Evolutionary conservation across 2,888 invertebrate genomes (phyloP), one percentile per base, ranked within the genome.

Genomic region (Adelognathus sp.): DNA sequence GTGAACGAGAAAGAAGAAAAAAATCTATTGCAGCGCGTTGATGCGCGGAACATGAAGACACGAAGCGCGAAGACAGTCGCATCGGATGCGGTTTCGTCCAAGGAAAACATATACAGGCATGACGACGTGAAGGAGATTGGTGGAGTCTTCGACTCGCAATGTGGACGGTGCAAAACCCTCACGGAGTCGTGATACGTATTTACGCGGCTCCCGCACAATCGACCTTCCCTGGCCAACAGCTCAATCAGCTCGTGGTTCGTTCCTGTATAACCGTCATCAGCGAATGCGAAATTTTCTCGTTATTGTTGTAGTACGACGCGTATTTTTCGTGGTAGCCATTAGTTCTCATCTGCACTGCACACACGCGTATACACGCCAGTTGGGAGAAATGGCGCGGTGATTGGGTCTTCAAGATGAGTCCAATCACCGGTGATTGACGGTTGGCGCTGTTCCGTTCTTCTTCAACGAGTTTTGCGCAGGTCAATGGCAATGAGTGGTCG

Each of bases 151-250:
- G 18, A 46, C 16, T 27, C 1, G 5, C 3, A 11, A 31, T 11
- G 7, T 1, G 3, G 11, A 7, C 14, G 27, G 18, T 14, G 11
- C n/a, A 1, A 24, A 6, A 27, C 21, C 46, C 44, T 64, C 16
- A 14, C 14, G 27, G 16, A 46, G n/a, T 64, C 44, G 24, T 31
- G 50, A 64, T 44, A n/a, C 16, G 29, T 29, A 54, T n/a, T 54
- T 54, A 54, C 54, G 29, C 29, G n/a, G 54, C 54, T 54, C 54
- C 54, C 29, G 54, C 54, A 14, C 54, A 54, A 31, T 54, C 29
- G 54, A 16, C 54, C 54, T 54, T 29, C 54, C n/a, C n/a, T n/a
- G 29, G 6, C 29, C 29, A 54, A 54, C 54, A 27, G 54, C 54
- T 54, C 54, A 54, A 54, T 54, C 54, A 54, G 54, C 16, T 27